Conservation (phyloP, 2,888 invertebrate genomes). For the Drosophila cyrtoloma region DNA sequence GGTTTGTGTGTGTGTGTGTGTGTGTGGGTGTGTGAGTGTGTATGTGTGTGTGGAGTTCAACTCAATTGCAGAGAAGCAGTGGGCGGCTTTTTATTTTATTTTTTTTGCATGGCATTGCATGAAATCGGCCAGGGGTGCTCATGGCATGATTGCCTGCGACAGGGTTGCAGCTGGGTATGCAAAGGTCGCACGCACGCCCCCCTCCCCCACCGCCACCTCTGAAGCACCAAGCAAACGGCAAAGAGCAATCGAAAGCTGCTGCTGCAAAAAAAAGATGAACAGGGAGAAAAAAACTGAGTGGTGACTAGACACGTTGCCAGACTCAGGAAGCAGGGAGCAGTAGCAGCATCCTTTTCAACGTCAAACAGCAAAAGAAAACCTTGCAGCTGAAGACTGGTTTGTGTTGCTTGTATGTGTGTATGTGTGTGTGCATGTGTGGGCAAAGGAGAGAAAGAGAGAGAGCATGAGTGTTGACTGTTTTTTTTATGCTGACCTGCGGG, state of each 20-base stretch:
- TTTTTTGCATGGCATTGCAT: slow-evolving; percentile 28
- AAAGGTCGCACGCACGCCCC: slow-evolving; percentile 51
- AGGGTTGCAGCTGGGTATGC: slow-evolving; percentile 44
- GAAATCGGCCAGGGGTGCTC: slow-evolving; percentile 48
- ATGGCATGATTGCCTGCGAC: slow-evolving; percentile 14
- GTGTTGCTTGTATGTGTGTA: slow-evolving; percentile 8
- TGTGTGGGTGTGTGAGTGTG: not conserved
- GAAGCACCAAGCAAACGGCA: slow-evolving; percentile 33
- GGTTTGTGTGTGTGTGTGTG: not conserved
- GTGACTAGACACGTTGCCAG: slow-evolving; percentile 63
- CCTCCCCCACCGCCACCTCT: slow-evolving; percentile 4
- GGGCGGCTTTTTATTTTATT: slow-evolving; percentile 33
- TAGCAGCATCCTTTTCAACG: slow-evolving; percentile 51
- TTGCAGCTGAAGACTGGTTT: slow-evolving; percentile 63
- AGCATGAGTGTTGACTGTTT: slow-evolving; percentile 19
- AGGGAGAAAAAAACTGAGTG: slow-evolving; percentile 21
- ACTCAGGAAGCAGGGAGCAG: slow-evolving; percentile 33
- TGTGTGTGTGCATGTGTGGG: slow-evolving; percentile 9
- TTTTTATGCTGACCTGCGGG: slow-evolving; percentile 11
- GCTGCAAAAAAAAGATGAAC: not conserved
- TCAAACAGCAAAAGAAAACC: slow-evolving; percentile 30
- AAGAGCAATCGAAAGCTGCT: slow-evolving; percentile 44
- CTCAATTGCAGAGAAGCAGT: slow-evolving; percentile 22
- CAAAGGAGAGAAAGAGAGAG: slow-evolving; percentile 8
- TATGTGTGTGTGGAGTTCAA: slow-evolving; percentile 5